Evolutionary conservation across 2,797 vertebrate genomes (phyloP), one percentile per base, ranked within the genome.

Genomic region (Crocidura indochinensis): DNA sequence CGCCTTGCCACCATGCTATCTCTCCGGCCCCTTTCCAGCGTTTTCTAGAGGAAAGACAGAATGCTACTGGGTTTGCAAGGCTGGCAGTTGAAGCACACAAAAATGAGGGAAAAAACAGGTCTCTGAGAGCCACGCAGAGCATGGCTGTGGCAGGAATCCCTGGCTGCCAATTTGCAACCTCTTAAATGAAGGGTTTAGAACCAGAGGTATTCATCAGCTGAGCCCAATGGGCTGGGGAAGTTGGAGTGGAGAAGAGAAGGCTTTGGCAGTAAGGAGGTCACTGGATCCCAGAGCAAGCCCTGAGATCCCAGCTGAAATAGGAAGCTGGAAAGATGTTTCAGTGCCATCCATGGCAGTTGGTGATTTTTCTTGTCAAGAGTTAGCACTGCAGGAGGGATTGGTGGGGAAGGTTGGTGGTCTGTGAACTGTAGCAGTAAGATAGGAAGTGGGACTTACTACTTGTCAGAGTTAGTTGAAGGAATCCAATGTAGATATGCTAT

Each of bases 321-420:
- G 75, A 87, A 92, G 89, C 90, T 79, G 4, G 47, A 86, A 87
- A 11, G 62, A 46, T 85, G 79, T 92, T 49, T 44, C 19, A 3
- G 2, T 74, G 78, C 71, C 76, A 68, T 56, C 60, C 65, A 46
- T 68, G 19, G 22, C 31, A 56, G 4, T 38, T 68, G 64, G 9
- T 67, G 81, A 87, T 91, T 95, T 93, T 84, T 65, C 84, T 81
- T 92, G 94, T 82, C 71, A 84, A 60, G 38, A 60, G 38, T 76
- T 47, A 69, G 76, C 74, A 14, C 81, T 19, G 89, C 78, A 60
- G 71, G 29, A 74, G 87, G 84, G 79, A 62, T 22, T 82, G 38
- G 49, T 9, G 22, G 53, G 65, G 67, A 38, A 76, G 9, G 24
- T 20, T 65, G 76, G 60, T 62, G 24, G 11, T 74, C 68, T 20